Conservation (phyloP, 2,113 vertebrate genomes). For the Seriola dumerili region DNA sequence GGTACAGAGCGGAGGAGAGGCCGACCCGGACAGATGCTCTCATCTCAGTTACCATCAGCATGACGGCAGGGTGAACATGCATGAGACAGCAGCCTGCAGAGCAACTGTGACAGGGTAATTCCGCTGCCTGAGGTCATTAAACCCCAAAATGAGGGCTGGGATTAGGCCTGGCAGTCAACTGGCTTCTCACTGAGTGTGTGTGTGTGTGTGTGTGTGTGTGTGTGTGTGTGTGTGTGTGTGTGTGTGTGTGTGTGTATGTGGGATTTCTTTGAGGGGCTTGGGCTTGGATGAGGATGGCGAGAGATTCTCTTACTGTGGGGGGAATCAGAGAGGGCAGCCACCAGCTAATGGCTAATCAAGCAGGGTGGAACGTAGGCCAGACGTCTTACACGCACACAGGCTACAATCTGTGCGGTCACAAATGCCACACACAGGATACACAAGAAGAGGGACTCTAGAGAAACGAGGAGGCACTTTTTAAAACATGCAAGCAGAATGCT, state of each 20-base stretch:
- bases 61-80: conserved; percentile 38
- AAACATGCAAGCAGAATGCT: not conserved
- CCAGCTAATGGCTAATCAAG: conserved; percentile 70
- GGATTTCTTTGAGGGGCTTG: conserved; percentile 51
- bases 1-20: not conserved
- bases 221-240: conserved; percentile 26
- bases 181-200: conserved; percentile 26
- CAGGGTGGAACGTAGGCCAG: conserved; percentile 43
- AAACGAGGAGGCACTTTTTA: not conserved
- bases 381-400: conserved; percentile 9
- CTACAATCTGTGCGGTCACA: not conserved
- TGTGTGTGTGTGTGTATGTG: conserved; percentile 19
- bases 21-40: conserved; percentile 36
- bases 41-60: conserved; percentile 51
- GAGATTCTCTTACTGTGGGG: conserved; percentile 48
- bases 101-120: conserved; percentile 65
- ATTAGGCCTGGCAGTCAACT: conserved; percentile 57
- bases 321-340: conserved; percentile 48
- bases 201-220: conserved; percentile 35
- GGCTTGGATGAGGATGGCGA: conserved; percentile 31
- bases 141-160: conserved; percentile 55
- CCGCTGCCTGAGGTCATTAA: conserved; percentile 69
- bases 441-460: not conserved
- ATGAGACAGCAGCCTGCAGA: conserved; percentile 49
- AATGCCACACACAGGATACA: conserved; percentile 33